Evolutionary conservation across 2,888 invertebrate species (phyloP), one percentile per base, ranked within the genome.

Genomic region (Drosophila cracens): DNA sequence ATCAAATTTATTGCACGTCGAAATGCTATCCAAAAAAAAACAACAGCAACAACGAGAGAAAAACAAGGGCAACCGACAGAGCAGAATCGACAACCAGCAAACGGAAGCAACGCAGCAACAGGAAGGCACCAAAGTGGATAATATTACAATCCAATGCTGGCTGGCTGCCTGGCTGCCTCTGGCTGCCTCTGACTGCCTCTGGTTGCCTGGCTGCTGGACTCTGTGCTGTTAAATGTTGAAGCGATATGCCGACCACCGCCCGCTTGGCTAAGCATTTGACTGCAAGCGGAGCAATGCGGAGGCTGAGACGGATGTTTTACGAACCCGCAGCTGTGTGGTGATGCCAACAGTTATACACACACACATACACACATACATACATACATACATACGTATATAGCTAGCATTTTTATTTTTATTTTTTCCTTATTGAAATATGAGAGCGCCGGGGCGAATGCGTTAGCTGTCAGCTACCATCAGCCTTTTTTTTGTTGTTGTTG

Each of bases 71-170:
- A 54, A 58, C 61, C 40, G 52, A 36, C 66, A 49, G 46, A 16
- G 25, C 49, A 48, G 70, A 70, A 84, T 81, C 68, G 79, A 65
- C 72, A 72, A 53, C 59, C 43, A 62, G 34, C 58, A 57, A 68
- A 52, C 69, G 58, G 77, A 72, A 82, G 81, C 59, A 70, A 62
- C 58, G 73, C 82, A 81, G 85, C 82, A 82, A 85, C 82, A 82
- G 85, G 85, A 82, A 85, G 76, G 80, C 76, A 70, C 70, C 69
- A 72, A 83, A 85, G 81, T 83, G 82, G 77, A 82, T 85, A 82
- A 85, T 83, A 82, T 82, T 85, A 84, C 82, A 84, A 73, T 48
- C 40, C 56, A 49, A 73, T 48, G 51, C 27, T 52, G 52, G 25
- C 36, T 54, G 54, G 27, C 27, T 38, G n/a, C 2, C 27, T 54